These are phyloP conservation scores for Clunio marinus DNA, from an alignment of 2,888 invertebrate genomes.

Conservation along the genomic window DNA sequence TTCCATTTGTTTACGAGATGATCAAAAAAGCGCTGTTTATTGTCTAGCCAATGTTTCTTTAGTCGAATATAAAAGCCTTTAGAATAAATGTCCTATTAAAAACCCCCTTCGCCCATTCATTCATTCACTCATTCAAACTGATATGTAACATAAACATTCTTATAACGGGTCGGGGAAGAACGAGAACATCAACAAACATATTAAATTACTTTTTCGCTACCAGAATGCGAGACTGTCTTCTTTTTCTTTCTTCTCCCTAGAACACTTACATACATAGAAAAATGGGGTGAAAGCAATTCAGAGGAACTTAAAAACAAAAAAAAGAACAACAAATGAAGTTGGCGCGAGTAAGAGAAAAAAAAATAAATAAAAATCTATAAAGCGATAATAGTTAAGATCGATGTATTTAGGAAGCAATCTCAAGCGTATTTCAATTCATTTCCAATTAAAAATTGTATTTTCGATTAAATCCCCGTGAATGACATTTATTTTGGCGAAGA, in stretches of 20 bases:
- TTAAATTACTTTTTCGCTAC: not conserved
- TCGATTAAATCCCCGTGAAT: not conserved
- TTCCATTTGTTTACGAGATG: not conserved
- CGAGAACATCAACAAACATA: not conserved
- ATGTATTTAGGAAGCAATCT: not conserved
- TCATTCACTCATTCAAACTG: not conserved
- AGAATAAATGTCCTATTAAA: slow-evolving; percentile 36
- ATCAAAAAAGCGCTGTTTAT: not conserved
- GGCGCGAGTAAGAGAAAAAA: not conserved
- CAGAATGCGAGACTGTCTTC: not conserved
- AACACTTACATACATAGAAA: no score
- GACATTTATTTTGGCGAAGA: not conserved
- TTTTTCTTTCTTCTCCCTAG: not conserved
- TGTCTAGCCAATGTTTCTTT: slow-evolving; percentile 19
- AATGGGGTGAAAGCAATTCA: no score
- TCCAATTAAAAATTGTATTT: slow-evolving; percentile 18
- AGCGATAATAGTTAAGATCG: not conserved
- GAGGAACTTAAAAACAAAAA: not conserved
- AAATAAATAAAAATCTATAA: not conserved
- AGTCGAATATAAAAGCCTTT: not conserved
- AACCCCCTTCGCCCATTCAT: not conserved
- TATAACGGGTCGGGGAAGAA: slow-evolving; percentile 9
- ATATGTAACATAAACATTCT: slow-evolving; percentile 26
- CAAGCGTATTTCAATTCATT: slow-evolving; percentile 15
- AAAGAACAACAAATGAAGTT: not conserved